Evolutionary conservation across 2,113 vertebrate genomes (phyloP), one percentile per base, ranked within the genome.

Genomic region (Platysteira castanea): DNA sequence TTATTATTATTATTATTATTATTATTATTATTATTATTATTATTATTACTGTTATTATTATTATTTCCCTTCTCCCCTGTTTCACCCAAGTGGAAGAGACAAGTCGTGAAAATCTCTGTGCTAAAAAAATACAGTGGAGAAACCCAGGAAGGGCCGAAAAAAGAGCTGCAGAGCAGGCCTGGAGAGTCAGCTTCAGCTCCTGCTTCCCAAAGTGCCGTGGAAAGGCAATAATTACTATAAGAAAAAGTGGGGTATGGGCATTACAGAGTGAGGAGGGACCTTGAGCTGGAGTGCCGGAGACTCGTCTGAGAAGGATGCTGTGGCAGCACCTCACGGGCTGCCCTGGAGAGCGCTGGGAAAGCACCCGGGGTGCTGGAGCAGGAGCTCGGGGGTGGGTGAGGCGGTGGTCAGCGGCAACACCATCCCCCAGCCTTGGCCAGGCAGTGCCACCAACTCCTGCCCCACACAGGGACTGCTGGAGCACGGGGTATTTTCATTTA

Each of bases 61-160:
- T 78, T 81, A 44, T 80, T 97, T 87, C 81, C 85, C 44, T 54
- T 76, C 90, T 95, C 93, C 87, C 90, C 85, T 54, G 77, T 85
- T 97, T 90, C 86, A 88, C 94, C 91, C 96, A 63, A 95, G 95
- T 87, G 92, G 83, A 95, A 95, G 92, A 97, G 94, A 96, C 93
- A 76, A 82, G 95, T 92, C 19, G 44, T 84, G 95, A 97, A 97
- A 95, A 96, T 37, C 95, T 85, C 87, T n/a, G 60, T n/a, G 3
- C 92, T 56, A 35, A 70, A 79, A 70, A 59, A 52, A 61, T 4
- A 14, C 2, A 8, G 1, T 1, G 1, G 42, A 84, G 95, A 70
- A 80, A 86, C 26, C 53, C 49, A 35, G 30, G 46, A 20, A 70
- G 35, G 74, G 63, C 30, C 24, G 19, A 83, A 50, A 89, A 86